Evolutionary conservation across 2,797 vertebrate genomes (phyloP).

Genomic region (Microctenopoma stevenorrisi): DNA sequence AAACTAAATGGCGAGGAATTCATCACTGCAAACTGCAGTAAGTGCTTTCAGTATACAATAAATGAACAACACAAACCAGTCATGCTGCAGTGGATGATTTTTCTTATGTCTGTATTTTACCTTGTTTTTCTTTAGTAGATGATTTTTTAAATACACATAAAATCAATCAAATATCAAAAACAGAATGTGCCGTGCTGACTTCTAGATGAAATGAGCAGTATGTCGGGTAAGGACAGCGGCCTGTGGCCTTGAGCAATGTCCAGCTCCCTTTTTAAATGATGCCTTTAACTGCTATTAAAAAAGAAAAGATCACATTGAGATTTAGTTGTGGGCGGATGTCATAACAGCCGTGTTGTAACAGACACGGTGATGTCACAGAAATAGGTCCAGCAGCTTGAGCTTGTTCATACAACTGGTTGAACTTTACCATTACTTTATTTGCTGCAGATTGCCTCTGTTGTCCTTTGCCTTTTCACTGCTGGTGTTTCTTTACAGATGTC

Average conservation of each 20-base stretch:
- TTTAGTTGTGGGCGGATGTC: conserved; percentile 37
- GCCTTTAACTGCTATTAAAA: not conserved
- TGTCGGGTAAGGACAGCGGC: not conserved
- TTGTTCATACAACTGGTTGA: conserved; percentile 23
- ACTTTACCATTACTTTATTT: conserved; percentile 20
- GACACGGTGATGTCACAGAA: conserved; percentile 32
- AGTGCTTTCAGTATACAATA: conserved; percentile 26
- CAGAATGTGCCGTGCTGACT: not conserved
- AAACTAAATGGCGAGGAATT: conserved; percentile 49
- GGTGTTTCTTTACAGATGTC: conserved; percentile 56
- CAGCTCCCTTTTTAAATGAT: conserved; percentile 6
- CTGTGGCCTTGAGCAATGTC: not conserved
- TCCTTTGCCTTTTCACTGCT: conserved; percentile 41
- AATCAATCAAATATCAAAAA: conserved; percentile 7
- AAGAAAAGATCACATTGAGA: conserved; percentile 13
- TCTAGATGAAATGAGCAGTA: conserved; percentile 7
- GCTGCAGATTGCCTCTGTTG: conserved; percentile 38
- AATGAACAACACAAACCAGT: conserved; percentile 36
- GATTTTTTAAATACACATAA: conserved; percentile 21
- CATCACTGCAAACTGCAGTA: conserved; percentile 35
- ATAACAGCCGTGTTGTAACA: conserved; percentile 46
- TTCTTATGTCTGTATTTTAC: conserved; percentile 6
- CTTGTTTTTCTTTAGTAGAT: conserved; percentile 1
- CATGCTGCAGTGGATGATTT: conserved; percentile 11
- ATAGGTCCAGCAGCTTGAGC: conserved; percentile 30